Evolutionary conservation across 2,888 invertebrate species (phyloP).

Genomic region (Caradrina kadenii): DNA sequence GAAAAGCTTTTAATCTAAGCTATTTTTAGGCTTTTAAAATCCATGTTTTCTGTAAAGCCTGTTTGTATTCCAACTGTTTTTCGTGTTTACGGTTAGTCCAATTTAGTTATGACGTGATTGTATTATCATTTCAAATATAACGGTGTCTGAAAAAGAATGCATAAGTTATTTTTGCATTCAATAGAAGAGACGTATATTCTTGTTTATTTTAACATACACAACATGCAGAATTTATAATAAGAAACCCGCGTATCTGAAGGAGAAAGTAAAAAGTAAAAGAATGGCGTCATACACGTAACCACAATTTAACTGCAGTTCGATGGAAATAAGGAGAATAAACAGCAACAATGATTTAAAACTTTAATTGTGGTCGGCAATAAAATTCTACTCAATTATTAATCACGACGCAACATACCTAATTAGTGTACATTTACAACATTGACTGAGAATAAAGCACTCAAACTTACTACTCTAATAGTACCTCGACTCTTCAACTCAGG

Average conservation of each 20-base stretch:
- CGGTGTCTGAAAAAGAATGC: not conserved
- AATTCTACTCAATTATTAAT: constrained; percentile 29
- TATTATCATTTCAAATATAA: not conserved
- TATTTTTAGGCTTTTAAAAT: constrained; percentile 24
- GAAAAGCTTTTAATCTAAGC: constrained; percentile 38
- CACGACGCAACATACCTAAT: constrained; percentile 20
- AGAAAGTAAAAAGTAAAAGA: constrained; percentile 39
- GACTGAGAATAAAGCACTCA: constrained; percentile 7
- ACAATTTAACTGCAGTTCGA: constrained; percentile 18
- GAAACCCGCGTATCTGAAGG: constrained; percentile 23
- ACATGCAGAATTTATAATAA: not conserved
- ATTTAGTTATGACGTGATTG: constrained; percentile 17
- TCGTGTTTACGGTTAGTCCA: not conserved
- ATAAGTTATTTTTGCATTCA: not conserved
- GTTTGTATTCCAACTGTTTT: not conserved
- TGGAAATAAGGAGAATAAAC: constrained; percentile 31
- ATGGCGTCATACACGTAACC: constrained; percentile 40
- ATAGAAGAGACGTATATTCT: not conserved
- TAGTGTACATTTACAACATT: constrained; percentile 27
- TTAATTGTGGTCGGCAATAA: not conserved
- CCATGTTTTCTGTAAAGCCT: constrained; percentile 4
- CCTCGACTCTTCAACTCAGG: too few species aligned
- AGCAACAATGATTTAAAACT: constrained; percentile 7
- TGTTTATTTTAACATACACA: not conserved
- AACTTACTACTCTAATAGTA: not conserved